phyloP scores from a whole-genome alignment of 1,140 invertebrate genomes.

The Camponotus vicinus region DNA sequence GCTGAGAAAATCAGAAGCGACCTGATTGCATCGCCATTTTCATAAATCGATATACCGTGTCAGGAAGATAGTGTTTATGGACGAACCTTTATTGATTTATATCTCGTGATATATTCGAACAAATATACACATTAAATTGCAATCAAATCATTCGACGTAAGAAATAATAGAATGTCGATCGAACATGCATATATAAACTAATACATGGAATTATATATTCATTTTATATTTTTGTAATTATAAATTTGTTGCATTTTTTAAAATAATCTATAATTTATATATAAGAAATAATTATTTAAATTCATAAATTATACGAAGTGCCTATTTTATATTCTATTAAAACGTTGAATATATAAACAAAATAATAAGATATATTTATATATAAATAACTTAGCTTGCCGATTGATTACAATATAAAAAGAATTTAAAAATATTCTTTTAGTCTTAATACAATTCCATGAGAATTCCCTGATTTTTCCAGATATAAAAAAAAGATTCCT shows the following conservation, averaged over 20 bases:
- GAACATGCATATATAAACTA: background rate
- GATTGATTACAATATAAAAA: too few species aligned
- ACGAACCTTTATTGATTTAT: background rate
- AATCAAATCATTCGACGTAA: background rate
- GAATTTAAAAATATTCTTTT: too few species aligned
- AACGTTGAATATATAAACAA: too few species aligned
- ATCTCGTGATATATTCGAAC: background rate
- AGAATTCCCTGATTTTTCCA: too few species aligned
- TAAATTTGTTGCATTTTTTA: background rate
- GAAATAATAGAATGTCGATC: background rate
- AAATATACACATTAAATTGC: background rate
- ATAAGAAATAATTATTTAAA: too few species aligned
- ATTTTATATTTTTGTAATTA: background rate
- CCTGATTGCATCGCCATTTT: constrained; percentile 28
- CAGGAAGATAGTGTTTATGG: constrained; percentile 16
- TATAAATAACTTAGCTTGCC: too few species aligned
- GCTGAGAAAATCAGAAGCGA: constrained; percentile 22
- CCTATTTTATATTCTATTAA: too few species aligned
- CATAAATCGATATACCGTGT: constrained; percentile 37
- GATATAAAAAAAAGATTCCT: too few species aligned
- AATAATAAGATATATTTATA: too few species aligned
- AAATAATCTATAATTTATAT: background rate
- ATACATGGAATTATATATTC: background rate
- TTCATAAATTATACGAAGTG: too few species aligned
- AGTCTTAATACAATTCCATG: too few species aligned